A percentile compares a stretch with the other conserved stretches of the same genome.
phyloP scores from a whole-genome alignment of 2,797 vertebrate genomes.

The Geotrypetes seraphini region DNA sequence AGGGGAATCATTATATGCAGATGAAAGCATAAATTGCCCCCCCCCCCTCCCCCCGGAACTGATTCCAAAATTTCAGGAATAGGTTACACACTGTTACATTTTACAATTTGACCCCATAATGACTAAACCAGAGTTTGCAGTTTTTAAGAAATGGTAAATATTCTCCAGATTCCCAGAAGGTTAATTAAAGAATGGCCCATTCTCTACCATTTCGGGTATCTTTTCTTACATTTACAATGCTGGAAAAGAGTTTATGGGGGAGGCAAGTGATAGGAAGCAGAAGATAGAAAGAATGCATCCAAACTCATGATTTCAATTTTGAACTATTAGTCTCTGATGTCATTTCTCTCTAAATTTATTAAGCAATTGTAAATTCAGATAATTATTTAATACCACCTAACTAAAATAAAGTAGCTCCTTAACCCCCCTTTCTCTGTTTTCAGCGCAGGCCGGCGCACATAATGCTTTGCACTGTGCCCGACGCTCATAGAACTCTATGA shows the following conservation, averaged over 20 bases:
- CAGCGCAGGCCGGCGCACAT: no score
- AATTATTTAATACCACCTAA: background rate
- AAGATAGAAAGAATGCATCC: background rate
- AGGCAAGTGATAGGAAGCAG: accelerated
- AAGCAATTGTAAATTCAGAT: background rate
- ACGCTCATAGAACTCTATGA: no score
- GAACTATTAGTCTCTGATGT: background rate
- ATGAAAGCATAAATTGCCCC: no score
- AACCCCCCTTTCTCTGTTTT: no score
- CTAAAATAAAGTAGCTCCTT: background rate
- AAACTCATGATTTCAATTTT: background rate
- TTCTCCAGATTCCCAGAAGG: background rate
- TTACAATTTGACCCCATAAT: background rate
- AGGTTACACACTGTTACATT: background rate
- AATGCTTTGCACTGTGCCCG: no score
- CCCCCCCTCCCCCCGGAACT: no score
- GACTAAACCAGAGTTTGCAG: background rate
- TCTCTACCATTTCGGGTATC: no score
- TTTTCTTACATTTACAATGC: background rate
- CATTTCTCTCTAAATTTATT: background rate
- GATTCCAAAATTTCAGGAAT: no score
- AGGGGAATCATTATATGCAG: no score
- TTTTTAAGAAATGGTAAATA: background rate
- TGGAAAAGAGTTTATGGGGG: constrained; percentile 1
- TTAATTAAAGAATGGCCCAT: no score